Conservation (phyloP, 2,113 vertebrate genomes). For the Pogona vitticeps region DNA sequence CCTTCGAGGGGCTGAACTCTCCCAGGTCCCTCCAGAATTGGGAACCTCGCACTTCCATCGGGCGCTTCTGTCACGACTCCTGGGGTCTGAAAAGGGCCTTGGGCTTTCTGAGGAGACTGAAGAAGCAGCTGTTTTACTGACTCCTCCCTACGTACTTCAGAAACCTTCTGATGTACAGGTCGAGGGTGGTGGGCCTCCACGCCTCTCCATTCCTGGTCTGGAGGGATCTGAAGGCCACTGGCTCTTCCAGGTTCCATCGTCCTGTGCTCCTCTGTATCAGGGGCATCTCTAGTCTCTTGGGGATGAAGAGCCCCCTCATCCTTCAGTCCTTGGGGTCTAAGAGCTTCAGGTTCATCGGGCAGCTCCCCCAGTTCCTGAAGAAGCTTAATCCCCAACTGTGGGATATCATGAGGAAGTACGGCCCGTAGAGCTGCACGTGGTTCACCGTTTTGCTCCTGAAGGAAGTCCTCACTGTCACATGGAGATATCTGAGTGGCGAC, state of each 20-base stretch:
- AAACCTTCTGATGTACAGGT: not conserved
- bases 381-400: not conserved
- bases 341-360: not conserved
- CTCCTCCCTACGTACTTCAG: not conserved
- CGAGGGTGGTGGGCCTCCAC: not conserved
- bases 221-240: not conserved
- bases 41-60: not conserved
- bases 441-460: not conserved
- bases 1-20: not conserved
- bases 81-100: not conserved
- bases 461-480: not conserved
- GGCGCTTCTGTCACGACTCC: not conserved
- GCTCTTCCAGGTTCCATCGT: not conserved
- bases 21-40: not conserved
- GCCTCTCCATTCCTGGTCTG: not conserved
- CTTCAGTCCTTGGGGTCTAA: not conserved
- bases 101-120: not conserved
- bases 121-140: not conserved
- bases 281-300: not conserved
- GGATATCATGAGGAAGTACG: not conserved
- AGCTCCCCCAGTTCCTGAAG: not conserved
- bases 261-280: not conserved
- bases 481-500: not conserved
- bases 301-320: not conserved
- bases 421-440: not conserved